phyloP scores from a whole-genome alignment of 2,113 vertebrate species.

The Leiothrix lutea region DNA sequence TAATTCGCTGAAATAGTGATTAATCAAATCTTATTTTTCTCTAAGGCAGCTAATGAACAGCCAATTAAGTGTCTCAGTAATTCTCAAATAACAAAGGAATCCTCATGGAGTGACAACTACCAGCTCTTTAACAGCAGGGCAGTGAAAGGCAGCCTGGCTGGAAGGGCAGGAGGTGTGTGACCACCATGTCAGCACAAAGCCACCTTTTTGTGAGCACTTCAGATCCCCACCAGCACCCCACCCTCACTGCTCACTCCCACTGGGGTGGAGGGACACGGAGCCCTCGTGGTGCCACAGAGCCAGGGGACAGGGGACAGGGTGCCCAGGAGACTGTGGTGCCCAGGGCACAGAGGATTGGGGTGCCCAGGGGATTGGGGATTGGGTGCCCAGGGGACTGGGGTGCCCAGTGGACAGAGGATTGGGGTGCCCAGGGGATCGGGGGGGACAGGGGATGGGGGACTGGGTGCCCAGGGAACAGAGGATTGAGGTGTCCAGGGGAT shows the following conservation, averaged over 20 bases:
- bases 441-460: not conserved
- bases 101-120: not conserved
- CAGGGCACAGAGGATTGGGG: too few species aligned
- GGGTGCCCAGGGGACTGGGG: too few species aligned
- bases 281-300: not conserved
- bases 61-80: not conserved
- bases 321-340: too few species aligned
- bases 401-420: too few species aligned
- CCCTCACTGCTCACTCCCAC: not conserved
- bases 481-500: too few species aligned
- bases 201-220: not conserved
- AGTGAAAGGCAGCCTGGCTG: not conserved
- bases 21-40: conserved; percentile 35
- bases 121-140: not conserved
- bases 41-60: conserved; percentile 21
- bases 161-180: not conserved
- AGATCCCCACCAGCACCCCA: not conserved
- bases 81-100: not conserved
- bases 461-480: not conserved
- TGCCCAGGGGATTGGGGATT: too few species aligned
- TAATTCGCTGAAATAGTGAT: conserved; percentile 22
- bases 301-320: not conserved
- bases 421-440: too few species aligned
- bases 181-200: not conserved
- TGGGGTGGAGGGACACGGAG: not conserved